Base-by-base conservation (phyloP, 2,888 invertebrate species). In the Idaea straminata region DNA sequence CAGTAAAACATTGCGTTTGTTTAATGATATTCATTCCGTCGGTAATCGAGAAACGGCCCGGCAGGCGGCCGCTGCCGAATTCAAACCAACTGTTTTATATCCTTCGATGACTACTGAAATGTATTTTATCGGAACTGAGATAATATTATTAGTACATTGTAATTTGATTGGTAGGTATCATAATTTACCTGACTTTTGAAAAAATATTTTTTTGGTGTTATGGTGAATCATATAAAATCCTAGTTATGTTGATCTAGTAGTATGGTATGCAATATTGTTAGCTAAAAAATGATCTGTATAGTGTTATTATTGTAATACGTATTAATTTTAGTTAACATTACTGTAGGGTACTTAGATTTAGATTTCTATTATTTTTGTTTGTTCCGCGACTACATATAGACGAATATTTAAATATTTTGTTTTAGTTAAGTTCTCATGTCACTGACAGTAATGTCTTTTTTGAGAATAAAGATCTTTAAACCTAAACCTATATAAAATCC, bases 41-140 rank as follows among this genome's bases (percentile, higher is more conserved):
- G 69, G 74, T 86, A 82, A 86, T 84, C 83, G 83, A 83, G 73
- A 78, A 80, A 82, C 65, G 62, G 66, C 89, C 64, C 89, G 67
- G 82, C 88, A 80, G 89, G 88, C 80, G 87, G 84, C 84, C 86
- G 78, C 85, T 83, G 87, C 85, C 85, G 84, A 81, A 81, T 84
- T 83, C 76, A 72, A 80, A 80, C 77, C 78, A 80, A 80, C 79
- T 75, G 80, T 82, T 82, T 85, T 83, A 83, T 77, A 69, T 64
- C 75, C 74, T 73, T 77, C 73, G 75, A 69, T 68, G 74, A 79
- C 83, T 80, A 78, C 82, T 74, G 79, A 64, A 59, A 57, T 58
- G 47, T 47, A 47, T 47, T 47, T 47, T 47, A 47, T 47, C 68
- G 63, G 62, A 63, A 65, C 65, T 59, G 61, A 62, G 60, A 47